Evolutionary conservation across 37 sponge, comb jelly and placozoan species (phyloP), one percentile per base, ranked within the genome.

Genomic region (Oscarella lobularis): DNA sequence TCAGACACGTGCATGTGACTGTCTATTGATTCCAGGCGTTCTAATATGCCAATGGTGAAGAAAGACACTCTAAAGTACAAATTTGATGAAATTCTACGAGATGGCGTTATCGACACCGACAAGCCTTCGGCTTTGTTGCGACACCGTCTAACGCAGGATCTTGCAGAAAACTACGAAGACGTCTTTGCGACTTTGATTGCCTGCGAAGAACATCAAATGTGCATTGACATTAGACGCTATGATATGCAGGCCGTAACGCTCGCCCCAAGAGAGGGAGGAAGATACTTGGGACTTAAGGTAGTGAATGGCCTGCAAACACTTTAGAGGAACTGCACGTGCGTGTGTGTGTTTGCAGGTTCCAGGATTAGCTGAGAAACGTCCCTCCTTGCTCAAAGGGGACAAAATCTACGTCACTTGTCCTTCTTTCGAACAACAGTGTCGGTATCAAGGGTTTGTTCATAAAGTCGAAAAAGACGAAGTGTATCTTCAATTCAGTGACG

Each of bases 331-430:
- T 80, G 14, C 33, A 54, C 14, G 35, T 90, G 72, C 33, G 39
- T 38, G 65, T 37, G 37, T 48, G 84, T 40, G 87, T 86, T 31
- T 75, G 35, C 40, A 66, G 35, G 90, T 90, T 37, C 90, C 90
- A 38, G 86, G 81, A 0, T 73, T 90, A 38, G 84, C 81, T 31
- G 87, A 90, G 36, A 81, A 83, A 0, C 67, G 84, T 2, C 87
- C 81, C 0, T 80, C 83, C 33, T 41, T 90, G 3, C 39, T 90
- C 48, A 67, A 79, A 3, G 90, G 90, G 37, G 83, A 90, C 71
- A 81, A 67, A 41, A 76, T 85, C 35, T 75, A 82, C 48, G 54
- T 79, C 29, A 79, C 82, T 74, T 75, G 82, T 9, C 79, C 67
- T 65, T 73, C 77, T 66, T 34, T 55, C 35, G 71, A 29, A 14